phyloP scores from a whole-genome alignment of 2,797 vertebrate genomes.

The Bradypodion ventrale region DNA sequence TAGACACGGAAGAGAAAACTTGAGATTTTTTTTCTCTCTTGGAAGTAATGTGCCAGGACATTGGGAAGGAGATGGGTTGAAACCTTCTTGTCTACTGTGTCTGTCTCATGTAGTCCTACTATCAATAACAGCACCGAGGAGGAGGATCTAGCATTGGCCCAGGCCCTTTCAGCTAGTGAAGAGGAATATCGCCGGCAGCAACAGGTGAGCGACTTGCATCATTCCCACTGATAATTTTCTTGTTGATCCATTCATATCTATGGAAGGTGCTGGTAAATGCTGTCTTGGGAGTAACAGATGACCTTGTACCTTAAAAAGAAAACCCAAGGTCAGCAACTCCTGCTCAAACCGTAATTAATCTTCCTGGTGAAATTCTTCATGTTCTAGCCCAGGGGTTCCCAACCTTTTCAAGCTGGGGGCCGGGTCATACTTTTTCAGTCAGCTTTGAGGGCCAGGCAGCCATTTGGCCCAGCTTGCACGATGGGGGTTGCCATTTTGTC shows the following conservation, averaged over 20 bases:
- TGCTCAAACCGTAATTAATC: neutral
- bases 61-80: neutral
- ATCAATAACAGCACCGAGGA: conserved; percentile 75
- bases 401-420: no score
- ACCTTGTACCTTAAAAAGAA: neutral
- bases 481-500: no score
- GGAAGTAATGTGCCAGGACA: neutral
- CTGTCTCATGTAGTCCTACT: neutral
- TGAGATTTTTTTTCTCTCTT: neutral
- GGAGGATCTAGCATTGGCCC: conserved; percentile 79
- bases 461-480: no score
- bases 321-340: neutral
- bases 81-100: neutral
- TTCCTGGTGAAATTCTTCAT: no score
- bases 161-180: conserved; percentile 77
- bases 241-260: neutral
- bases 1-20: no score
- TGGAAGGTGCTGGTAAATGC: neutral
- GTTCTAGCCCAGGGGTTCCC: no score
- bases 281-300: neutral
- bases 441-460: no score
- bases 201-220: conserved; percentile 56
- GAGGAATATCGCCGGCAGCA: conserved; percentile 76
- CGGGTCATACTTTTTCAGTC: no score
- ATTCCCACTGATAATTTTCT: neutral